Percentiles rank a stretch among this genome's conserved stretches.
phyloP scores from a whole-genome alignment of 2,113 vertebrate genomes.

The Sprattus sprattus region DNA sequence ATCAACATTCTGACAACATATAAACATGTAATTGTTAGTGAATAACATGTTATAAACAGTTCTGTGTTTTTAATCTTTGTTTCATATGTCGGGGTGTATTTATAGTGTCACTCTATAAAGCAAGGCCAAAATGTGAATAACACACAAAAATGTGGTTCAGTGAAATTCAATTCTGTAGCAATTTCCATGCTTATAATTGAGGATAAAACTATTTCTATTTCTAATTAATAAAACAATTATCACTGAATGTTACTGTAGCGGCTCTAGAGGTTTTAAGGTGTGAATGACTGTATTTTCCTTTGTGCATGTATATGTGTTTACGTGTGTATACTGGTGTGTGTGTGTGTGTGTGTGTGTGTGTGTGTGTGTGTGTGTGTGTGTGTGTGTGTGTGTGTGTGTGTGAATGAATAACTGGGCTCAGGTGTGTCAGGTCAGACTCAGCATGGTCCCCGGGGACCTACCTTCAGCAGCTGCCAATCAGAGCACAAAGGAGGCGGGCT shows the following conservation, averaged over 20 bases:
- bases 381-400: no score
- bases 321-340: background rate
- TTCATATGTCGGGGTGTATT: background rate
- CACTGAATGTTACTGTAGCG: background rate
- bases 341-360: background rate
- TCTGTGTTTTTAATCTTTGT: no score
- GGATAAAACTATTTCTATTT: background rate
- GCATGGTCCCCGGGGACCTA: conserved; percentile 29
- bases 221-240: no score
- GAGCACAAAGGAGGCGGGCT: conserved; percentile 58
- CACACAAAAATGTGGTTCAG: background rate
- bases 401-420: conserved; percentile 36
- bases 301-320: background rate
- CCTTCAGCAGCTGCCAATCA: conserved; percentile 69
- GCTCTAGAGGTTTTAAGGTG: background rate
- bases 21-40: background rate
- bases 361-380: background rate
- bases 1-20: background rate
- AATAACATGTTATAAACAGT: background rate
- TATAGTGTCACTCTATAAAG: background rate
- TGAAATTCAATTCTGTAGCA: background rate
- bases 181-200: background rate
- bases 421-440: conserved; percentile 41
- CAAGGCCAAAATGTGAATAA: background rate
- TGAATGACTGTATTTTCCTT: background rate